Evolutionary conservation across 1,140 invertebrate genomes (phyloP).

Genomic region (Drosophila funebris): DNA sequence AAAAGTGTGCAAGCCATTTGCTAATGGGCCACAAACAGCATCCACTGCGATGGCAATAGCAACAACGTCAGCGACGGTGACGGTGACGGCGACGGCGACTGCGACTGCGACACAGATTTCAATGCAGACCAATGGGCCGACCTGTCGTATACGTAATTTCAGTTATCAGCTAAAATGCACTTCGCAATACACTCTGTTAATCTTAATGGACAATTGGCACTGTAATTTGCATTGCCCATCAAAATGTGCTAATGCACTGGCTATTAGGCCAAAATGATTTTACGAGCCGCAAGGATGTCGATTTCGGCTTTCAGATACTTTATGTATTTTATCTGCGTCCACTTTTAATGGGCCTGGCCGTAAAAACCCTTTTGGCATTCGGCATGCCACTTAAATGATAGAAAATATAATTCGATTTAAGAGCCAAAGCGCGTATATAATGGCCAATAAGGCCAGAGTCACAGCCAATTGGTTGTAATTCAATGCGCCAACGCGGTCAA

Average conservation of each 20-base stretch:
- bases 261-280: slow-evolving; percentile 37
- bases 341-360: slow-evolving; percentile 5
- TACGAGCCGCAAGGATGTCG: slow-evolving; percentile 32
- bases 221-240: slow-evolving; percentile 14
- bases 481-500: slow-evolving; percentile 68
- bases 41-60: slow-evolving; percentile 31
- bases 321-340: background rate
- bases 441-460: slow-evolving; percentile 64
- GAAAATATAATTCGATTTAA: slow-evolving; percentile 61
- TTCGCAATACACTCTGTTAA: too few relatives aligned
- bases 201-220: slow-evolving; percentile 42
- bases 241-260: slow-evolving; percentile 47
- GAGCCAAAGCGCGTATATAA: slow-evolving; percentile 51
- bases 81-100: too few relatives aligned
- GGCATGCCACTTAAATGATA: slow-evolving; percentile 57
- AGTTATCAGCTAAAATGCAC: slow-evolving; percentile 60
- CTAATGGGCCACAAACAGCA: slow-evolving; percentile 26
- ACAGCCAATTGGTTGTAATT: slow-evolving; percentile 45
- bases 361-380: slow-evolving; percentile 44
- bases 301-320: too few relatives aligned
- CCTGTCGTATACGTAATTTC: slow-evolving; percentile 67
- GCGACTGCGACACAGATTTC: slow-evolving; percentile 54
- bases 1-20: slow-evolving; percentile 62
- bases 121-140: background rate
- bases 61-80: too few relatives aligned